Conservation (phyloP, 1,140 invertebrate species). For the Mycetomoellerius zeteki region DNA sequence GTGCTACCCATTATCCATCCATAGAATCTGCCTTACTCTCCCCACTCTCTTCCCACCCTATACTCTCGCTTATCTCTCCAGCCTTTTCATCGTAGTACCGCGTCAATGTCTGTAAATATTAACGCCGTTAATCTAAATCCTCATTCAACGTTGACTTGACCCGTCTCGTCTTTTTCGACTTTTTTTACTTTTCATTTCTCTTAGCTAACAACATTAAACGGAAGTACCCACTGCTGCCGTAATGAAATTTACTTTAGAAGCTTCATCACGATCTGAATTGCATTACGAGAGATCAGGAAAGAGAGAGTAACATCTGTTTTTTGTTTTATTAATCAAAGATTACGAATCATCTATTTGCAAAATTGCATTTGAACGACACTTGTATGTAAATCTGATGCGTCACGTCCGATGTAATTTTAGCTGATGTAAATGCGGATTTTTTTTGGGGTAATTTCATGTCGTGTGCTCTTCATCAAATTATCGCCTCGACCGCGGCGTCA, state of each 20-base stretch:
- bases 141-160: slow-evolving; percentile 62
- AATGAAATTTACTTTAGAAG: slow-evolving; percentile 84
- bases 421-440: slow-evolving; percentile 32
- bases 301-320: not conserved
- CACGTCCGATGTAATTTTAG: slow-evolving; percentile 17
- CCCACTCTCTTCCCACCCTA: slow-evolving; percentile 1
- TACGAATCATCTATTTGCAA: slow-evolving; percentile 20
- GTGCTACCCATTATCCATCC: slow-evolving; percentile 61
- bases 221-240: slow-evolving; percentile 79
- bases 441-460: not conserved
- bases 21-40: slow-evolving; percentile 47
- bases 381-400: slow-evolving; percentile 10
- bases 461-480: slow-evolving; percentile 22
- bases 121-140: slow-evolving; percentile 72
- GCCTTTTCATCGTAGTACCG: slow-evolving; percentile 36
- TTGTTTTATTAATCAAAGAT: slow-evolving; percentile 34
- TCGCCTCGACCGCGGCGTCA: slow-evolving; percentile 22
- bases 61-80: slow-evolving; percentile 53
- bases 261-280: slow-evolving; percentile 79
- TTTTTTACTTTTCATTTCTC: slow-evolving; percentile 58
- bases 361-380: not conserved
- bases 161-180: slow-evolving; percentile 41
- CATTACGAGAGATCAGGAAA: slow-evolving; percentile 67
- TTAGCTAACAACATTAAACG: slow-evolving; percentile 79
- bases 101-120: slow-evolving; percentile 67